These are phyloP conservation scores for Lepidurus packardi DNA, from an alignment of 1,140 invertebrate genomes.

Conservation along the genomic window DNA sequence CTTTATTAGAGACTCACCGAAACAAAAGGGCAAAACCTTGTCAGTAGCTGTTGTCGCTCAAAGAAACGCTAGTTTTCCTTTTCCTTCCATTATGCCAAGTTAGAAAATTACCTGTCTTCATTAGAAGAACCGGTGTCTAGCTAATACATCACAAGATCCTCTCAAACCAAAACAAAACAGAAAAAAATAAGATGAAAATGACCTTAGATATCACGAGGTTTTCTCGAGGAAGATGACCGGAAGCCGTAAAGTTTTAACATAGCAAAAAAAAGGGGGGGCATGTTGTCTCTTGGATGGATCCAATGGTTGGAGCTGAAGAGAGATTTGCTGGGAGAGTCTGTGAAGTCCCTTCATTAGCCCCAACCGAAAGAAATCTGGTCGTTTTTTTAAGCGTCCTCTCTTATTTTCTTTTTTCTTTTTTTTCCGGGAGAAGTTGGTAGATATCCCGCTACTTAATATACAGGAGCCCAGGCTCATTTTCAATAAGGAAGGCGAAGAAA, in stretches of 20 bases:
- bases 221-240: slow-evolving; percentile 13
- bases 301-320: neutral
- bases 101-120: slow-evolving; percentile 9
- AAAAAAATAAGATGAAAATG: neutral
- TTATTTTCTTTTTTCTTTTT: neutral
- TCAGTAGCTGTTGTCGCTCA: neutral
- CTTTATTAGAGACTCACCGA: neutral
- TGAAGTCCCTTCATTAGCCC: slow-evolving; percentile 3
- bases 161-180: neutral
- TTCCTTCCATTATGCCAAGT: neutral
- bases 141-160: slow-evolving; percentile 16
- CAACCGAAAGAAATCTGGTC: neutral
- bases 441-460: slow-evolving; percentile 17
- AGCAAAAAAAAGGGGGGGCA: neutral
- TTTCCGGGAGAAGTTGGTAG: neutral
- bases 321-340: neutral
- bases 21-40: neutral
- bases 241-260: slow-evolving; percentile 8
- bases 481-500: slow-evolving; percentile 21
- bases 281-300: no score
- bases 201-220: neutral
- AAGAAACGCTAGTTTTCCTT: neutral
- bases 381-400: neutral
- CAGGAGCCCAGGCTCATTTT: slow-evolving; percentile 20
- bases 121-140: slow-evolving; percentile 12